These are phyloP conservation scores for Hemichromis elongatus DNA, from an alignment of 2,113 vertebrate genomes.

Conservation along the genomic window DNA sequence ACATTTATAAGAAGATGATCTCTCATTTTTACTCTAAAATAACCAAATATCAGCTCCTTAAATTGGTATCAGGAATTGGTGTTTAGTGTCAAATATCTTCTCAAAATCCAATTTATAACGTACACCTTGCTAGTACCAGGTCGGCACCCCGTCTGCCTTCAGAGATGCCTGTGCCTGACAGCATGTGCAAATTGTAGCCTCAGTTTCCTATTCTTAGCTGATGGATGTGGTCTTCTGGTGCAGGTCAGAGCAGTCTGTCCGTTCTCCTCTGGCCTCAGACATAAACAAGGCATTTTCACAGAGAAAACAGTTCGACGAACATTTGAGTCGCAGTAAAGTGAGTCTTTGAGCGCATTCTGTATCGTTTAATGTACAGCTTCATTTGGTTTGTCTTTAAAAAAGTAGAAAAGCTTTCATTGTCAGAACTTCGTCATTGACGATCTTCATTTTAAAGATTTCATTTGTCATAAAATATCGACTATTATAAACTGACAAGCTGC, in stretches of 20 bases:
- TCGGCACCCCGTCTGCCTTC: not conserved
- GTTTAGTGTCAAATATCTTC: not conserved
- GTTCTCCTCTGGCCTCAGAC: not conserved
- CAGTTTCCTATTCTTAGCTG: not conserved
- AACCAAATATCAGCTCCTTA: not conserved
- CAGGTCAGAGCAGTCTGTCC: rapidly evolving
- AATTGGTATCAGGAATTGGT: not conserved
- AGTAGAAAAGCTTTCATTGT: not conserved
- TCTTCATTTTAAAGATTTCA: not conserved
- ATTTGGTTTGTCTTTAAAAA: not conserved
- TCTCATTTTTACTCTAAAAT: not conserved
- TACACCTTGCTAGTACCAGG: not conserved
- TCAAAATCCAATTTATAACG: not conserved
- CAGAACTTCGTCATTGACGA: not conserved
- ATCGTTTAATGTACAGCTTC: not conserved
- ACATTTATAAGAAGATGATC: not conserved
- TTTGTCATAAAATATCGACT: not conserved
- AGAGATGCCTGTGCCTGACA: not conserved
- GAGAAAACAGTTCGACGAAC: not conserved
- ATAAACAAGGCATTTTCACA: not conserved
- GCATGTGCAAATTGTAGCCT: not conserved
- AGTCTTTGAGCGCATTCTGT: not conserved
- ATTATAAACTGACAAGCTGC: not conserved
- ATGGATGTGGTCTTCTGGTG: rapidly evolving
- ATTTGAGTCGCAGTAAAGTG: rapidly evolving